Evolutionary conservation across 2,113 vertebrate genomes (phyloP).

Genomic region (Oenanthe melanoleuca): DNA sequence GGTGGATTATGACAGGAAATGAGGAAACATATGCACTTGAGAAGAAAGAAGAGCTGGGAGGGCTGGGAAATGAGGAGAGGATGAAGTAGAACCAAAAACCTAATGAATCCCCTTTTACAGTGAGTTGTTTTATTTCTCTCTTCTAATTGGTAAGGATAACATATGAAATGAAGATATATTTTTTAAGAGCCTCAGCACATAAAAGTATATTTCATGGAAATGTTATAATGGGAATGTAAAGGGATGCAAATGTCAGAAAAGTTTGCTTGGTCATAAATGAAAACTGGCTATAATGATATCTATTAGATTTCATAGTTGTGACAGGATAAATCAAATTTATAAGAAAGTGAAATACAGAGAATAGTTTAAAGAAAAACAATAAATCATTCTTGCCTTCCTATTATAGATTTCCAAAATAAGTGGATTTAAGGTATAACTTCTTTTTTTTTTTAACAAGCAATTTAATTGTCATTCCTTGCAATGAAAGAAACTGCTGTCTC

Average conservation of each 20-base stretch:
- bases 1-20: background rate
- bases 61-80: background rate
- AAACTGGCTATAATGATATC: background rate
- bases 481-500: background rate
- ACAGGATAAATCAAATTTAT: background rate
- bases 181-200: background rate
- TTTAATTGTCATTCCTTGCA: background rate
- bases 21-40: background rate
- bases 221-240: background rate
- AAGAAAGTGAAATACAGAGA: background rate
- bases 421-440: background rate
- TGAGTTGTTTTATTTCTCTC: background rate
- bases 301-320: background rate
- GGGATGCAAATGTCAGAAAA: background rate
- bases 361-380: background rate
- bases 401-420: background rate
- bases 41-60: background rate
- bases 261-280: background rate
- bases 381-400: background rate
- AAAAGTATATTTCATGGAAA: background rate
- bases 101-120: background rate
- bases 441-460: background rate
- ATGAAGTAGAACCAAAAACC: background rate
- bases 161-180: background rate
- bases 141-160: background rate